Evolutionary conservation across 2,888 invertebrate species (phyloP).

Genomic region (Megastigmus dorsalis): DNA sequence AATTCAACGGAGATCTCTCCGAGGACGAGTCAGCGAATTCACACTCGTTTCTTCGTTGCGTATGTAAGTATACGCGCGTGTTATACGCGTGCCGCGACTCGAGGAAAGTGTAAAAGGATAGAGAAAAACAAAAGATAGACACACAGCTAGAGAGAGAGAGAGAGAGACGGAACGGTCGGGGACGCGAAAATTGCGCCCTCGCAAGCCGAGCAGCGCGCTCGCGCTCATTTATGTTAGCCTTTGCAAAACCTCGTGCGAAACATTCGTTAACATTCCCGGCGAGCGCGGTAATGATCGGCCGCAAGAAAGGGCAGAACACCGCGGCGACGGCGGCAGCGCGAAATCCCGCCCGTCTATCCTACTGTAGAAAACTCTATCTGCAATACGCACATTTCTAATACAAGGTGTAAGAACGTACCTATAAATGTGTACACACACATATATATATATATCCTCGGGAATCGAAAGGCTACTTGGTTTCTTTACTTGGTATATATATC

Average conservation of each 20-base stretch:
- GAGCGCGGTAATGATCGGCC: slow-evolving; percentile 64
- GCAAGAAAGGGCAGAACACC: slow-evolving; percentile 51
- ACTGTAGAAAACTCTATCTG: slow-evolving; percentile 22
- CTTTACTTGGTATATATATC: no score
- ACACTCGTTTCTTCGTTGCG: not conserved
- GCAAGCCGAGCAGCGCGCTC: no score
- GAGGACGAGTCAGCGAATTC: slow-evolving; percentile 1
- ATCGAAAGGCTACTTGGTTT: no score
- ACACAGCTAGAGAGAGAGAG: no score
- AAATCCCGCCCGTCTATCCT: not conserved
- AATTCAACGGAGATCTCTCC: slow-evolving; percentile 21
- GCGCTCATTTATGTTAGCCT: no score
- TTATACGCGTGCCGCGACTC: no score
- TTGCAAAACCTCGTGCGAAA: slow-evolving; percentile 64
- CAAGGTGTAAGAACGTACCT: no score
- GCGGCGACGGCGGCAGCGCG: not conserved
- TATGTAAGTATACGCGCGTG: no score
- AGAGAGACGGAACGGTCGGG: slow-evolving; percentile 12
- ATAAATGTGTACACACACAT: no score
- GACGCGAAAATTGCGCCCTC: slow-evolving; percentile 55
- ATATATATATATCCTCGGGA: no score
- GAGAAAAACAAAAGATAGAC: not conserved
- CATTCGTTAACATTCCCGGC: slow-evolving; percentile 70
- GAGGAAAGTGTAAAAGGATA: slow-evolving; percentile 2
- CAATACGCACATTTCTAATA: no score